Percentiles rank a stretch among this genome's conserved stretches.
phyloP scores from a whole-genome alignment of 35 echinoderm and acorn worm genomes.

The Amphiura filiformis region DNA sequence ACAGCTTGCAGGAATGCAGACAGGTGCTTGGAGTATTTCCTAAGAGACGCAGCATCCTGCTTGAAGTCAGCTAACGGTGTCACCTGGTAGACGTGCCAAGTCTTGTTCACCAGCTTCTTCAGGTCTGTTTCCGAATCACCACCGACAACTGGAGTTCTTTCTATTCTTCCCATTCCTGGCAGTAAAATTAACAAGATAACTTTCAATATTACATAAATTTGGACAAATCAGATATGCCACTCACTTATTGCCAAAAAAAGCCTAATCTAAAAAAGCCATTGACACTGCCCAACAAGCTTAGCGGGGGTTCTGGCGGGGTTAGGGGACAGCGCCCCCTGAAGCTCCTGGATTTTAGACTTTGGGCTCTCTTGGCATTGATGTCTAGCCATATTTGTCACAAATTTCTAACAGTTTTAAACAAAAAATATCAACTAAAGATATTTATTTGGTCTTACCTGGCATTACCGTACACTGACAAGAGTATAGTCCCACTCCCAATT shows the following conservation, averaged over 20 bases:
- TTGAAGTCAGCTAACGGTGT: constrained; percentile 64
- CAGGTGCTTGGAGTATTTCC: constrained; percentile 57
- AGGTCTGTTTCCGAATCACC: neutral
- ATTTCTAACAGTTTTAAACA: no score
- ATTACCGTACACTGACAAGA: no score
- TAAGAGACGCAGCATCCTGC: constrained; percentile 38
- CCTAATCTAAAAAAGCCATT: no score
- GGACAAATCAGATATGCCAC: neutral
- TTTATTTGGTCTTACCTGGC: no score
- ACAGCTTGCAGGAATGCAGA: constrained; percentile 70
- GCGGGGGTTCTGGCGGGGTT: no score
- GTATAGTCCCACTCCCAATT: no score
- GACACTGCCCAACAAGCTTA: no score
- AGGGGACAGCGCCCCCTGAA: no score
- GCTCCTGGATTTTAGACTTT: no score
- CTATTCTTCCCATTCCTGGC: constrained; percentile 25
- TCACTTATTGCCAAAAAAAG: neutral
- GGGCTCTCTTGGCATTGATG: no score
- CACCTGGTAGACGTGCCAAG: constrained; percentile 76
- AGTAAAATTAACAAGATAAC: neutral
- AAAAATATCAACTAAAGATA: no score
- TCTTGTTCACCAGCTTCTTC: constrained; percentile 57
- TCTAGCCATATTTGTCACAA: no score
- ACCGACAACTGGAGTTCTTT: constrained; percentile 28
- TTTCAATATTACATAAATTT: neutral